A percentile compares a stretch with the other conserved stretches of the same genome.
phyloP scores from a whole-genome alignment of 2,797 vertebrate species.

The Rhinoraja longicauda region DNA sequence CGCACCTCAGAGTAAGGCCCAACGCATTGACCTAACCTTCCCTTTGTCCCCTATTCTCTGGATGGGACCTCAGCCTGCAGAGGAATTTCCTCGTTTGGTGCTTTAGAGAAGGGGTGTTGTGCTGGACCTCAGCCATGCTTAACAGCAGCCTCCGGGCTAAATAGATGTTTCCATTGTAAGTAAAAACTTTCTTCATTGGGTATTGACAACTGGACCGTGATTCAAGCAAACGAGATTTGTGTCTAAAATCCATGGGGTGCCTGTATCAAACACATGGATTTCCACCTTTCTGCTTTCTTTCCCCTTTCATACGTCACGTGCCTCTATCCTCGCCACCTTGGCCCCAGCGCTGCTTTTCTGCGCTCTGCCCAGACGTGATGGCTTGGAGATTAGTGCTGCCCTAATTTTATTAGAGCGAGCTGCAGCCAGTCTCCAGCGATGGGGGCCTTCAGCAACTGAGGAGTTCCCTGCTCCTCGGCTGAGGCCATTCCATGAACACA shows the following conservation, averaged over 20 bases:
- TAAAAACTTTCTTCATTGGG: not conserved
- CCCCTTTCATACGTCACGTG: constrained; percentile 44
- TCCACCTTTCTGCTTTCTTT: constrained; percentile 40
- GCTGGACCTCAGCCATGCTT: too few species aligned
- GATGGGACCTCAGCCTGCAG: too few species aligned
- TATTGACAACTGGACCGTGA: not conserved
- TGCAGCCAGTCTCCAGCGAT: not conserved
- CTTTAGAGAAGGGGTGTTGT: too few species aligned
- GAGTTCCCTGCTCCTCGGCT: not conserved
- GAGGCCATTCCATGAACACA: constrained; percentile 40
- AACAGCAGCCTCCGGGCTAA: not conserved
- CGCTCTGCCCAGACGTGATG: too few species aligned
- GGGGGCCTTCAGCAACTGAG: not conserved
- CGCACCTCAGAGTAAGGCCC: not conserved
- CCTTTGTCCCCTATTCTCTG: too few species aligned
- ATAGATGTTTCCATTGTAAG: not conserved
- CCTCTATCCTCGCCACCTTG: constrained; percentile 26
- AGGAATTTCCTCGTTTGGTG: not conserved
- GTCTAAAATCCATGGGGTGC: not conserved
- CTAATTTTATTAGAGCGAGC: not conserved
- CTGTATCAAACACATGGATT: not conserved
- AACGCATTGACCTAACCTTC: not conserved
- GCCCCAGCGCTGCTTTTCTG: constrained; percentile 39
- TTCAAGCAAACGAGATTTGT: not conserved
- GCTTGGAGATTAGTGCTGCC: not conserved